Percentiles rank a stretch among this genome's conserved stretches.
phyloP scores from a whole-genome alignment of 2,113 vertebrate genomes.

The Sinocyclocheilus anshuiensis region DNA sequence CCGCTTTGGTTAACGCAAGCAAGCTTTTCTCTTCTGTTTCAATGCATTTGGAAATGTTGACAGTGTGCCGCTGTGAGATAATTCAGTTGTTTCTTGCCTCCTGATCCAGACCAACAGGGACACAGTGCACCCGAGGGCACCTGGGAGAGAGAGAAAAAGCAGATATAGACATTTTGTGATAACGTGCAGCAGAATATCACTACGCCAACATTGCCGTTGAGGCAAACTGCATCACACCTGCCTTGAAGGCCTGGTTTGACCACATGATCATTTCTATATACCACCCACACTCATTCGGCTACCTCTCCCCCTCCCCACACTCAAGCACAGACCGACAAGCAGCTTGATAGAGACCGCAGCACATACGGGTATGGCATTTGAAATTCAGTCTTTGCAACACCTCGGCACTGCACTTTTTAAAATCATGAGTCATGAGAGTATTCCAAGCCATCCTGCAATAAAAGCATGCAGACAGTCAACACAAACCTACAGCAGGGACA shows the following conservation, averaged over 20 bases:
- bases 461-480: constrained; percentile 43
- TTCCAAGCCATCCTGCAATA: constrained; percentile 60
- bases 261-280: constrained; percentile 29
- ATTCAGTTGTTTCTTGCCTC: constrained; percentile 59
- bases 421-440: constrained; percentile 71
- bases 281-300: constrained; percentile 21
- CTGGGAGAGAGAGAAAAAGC: constrained; percentile 59
- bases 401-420: constrained; percentile 61
- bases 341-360: constrained; percentile 40
- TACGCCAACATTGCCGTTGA: constrained; percentile 42
- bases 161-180: constrained; percentile 57
- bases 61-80: constrained; percentile 58
- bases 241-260: constrained; percentile 8
- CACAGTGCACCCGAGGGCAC: constrained; percentile 63
- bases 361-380: constrained; percentile 44
- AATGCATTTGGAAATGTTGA: constrained; percentile 7
- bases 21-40: background rate
- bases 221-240: constrained; percentile 24
- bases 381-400: constrained; percentile 51
- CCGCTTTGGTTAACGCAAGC: background rate
- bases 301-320: background rate
- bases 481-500: constrained; percentile 39
- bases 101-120: constrained; percentile 67
- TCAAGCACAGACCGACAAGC: constrained; percentile 5
- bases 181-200: constrained; percentile 29